Percentiles rank a stretch among this genome's conserved stretches.
These are phyloP conservation scores for Hyphantria cunea DNA, from an alignment of 1,140 invertebrate genomes.

Conservation along the genomic window DNA sequence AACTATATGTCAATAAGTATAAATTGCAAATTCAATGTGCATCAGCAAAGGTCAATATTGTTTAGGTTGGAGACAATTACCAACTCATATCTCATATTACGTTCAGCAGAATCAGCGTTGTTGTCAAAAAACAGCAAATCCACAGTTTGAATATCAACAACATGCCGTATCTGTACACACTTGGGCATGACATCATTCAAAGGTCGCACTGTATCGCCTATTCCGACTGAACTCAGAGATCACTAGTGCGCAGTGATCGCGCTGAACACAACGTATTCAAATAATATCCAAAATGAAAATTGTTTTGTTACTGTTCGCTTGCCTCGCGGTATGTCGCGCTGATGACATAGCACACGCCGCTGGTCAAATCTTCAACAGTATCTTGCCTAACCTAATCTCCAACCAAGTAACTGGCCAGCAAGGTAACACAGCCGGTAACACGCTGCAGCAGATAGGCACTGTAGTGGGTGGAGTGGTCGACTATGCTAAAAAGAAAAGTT, in stretches of 20 bases:
- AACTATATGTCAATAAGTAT: too few species aligned
- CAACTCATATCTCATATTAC: slow-evolving; percentile 42
- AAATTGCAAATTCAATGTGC: too few species aligned
- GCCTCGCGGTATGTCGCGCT: slow-evolving; percentile 46
- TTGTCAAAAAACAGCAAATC: slow-evolving; percentile 63
- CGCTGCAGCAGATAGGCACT: slow-evolving; percentile 66
- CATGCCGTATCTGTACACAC: slow-evolving; percentile 55
- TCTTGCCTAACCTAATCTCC: slow-evolving; percentile 66
- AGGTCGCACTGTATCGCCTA: slow-evolving; percentile 67
- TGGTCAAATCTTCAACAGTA: slow-evolving; percentile 73
- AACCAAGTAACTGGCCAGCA: slow-evolving; percentile 62
- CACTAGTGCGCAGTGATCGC: slow-evolving; percentile 70
- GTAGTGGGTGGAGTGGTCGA: slow-evolving; percentile 74
- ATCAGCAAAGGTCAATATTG: slow-evolving; percentile 51
- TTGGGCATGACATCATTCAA: slow-evolving; percentile 65
- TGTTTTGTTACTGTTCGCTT: slow-evolving; percentile 48
- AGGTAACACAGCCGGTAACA: slow-evolving; percentile 64
- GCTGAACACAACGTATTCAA: slow-evolving; percentile 53
- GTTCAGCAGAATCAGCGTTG: slow-evolving; percentile 50
- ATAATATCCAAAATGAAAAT: slow-evolving; percentile 55
- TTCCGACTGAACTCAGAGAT: slow-evolving; percentile 52
- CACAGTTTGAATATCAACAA: slow-evolving; percentile 65
- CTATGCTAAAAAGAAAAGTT: slow-evolving; percentile 76
- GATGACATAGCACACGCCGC: slow-evolving; percentile 70
- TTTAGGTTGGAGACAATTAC: slow-evolving; percentile 39